Percentiles rank a stretch among this genome's conserved stretches.
These are phyloP conservation scores for Lasioglossum oenotherae DNA, from an alignment of 2,888 invertebrate species.

Conservation along the genomic window DNA sequence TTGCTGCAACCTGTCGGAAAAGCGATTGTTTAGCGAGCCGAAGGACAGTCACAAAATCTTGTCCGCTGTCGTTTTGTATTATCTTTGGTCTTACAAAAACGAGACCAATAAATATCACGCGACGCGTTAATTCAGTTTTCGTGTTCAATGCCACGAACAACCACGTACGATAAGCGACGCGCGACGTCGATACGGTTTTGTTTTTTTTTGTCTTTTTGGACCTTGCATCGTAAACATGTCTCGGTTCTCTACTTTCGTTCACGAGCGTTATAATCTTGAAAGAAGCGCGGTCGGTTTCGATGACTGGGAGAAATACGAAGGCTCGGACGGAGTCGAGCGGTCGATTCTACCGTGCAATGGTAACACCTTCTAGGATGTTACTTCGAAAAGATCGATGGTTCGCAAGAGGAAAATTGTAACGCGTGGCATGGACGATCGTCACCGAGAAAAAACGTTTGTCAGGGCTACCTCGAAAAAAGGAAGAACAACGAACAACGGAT, in stretches of 20 bases:
- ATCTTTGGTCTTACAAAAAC: constrained; percentile 44
- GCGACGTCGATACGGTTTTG: constrained; percentile 28
- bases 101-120: constrained; percentile 35
- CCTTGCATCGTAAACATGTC: neutral
- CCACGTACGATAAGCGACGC: constrained; percentile 12
- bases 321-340: neutral
- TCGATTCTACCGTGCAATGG: neutral
- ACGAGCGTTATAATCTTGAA: neutral
- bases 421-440: neutral
- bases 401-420: neutral
- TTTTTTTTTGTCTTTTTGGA: constrained; percentile 1
- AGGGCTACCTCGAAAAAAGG: constrained; percentile 33
- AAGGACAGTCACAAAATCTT: constrained; percentile 7
- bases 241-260: neutral
- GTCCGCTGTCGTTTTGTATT: neutral
- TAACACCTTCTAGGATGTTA: neutral
- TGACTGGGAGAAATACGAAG: neutral
- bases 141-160: neutral
- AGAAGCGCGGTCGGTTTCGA: neutral
- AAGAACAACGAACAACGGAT: constrained; percentile 40
- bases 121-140: constrained; percentile 16
- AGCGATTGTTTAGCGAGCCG: constrained; percentile 13
- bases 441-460: constrained; percentile 16
- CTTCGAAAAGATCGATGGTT: neutral
- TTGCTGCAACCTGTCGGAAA: neutral